These are phyloP conservation scores for Ariopsis seemanni DNA, from an alignment of 2,113 vertebrate genomes.

Conservation along the genomic window DNA sequence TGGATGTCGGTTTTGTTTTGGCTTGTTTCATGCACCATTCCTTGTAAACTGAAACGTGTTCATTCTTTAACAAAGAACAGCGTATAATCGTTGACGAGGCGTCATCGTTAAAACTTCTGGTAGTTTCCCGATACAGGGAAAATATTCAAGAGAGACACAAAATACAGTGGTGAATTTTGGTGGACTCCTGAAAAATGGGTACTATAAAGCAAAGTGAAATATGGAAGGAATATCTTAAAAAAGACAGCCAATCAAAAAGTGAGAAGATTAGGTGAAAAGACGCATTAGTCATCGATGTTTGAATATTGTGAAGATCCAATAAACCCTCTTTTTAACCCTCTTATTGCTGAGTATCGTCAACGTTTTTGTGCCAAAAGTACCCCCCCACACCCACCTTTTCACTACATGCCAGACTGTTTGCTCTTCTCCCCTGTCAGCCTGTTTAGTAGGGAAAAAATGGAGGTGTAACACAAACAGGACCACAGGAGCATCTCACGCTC, in stretches of 20 bases:
- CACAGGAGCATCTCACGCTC: conserved; percentile 12
- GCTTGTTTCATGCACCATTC: too few relatives aligned
- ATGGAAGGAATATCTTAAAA: not conserved
- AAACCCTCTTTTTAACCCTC: not conserved
- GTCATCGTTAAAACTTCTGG: not conserved
- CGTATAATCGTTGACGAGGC: not conserved
- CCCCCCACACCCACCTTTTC: not conserved
- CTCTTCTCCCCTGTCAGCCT: conserved; percentile 5
- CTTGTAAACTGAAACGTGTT: too few relatives aligned
- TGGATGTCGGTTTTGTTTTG: too few relatives aligned
- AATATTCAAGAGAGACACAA: not conserved
- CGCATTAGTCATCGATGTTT: not conserved
- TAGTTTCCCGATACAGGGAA: not conserved
- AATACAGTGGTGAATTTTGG: not conserved
- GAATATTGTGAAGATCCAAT: not conserved
- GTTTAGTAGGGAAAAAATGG: not conserved
- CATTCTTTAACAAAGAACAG: too few relatives aligned
- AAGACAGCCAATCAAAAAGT: not conserved
- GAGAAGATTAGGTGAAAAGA: not conserved
- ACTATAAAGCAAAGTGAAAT: not conserved
- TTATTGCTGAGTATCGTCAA: not conserved
- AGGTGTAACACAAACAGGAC: conserved; percentile 31
- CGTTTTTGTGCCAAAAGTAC: not conserved
- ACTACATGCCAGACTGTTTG: not conserved
- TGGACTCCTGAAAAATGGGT: not conserved